phyloP scores from a whole-genome alignment of 2,888 invertebrate genomes.

The Pseudococcus viburni region DNA sequence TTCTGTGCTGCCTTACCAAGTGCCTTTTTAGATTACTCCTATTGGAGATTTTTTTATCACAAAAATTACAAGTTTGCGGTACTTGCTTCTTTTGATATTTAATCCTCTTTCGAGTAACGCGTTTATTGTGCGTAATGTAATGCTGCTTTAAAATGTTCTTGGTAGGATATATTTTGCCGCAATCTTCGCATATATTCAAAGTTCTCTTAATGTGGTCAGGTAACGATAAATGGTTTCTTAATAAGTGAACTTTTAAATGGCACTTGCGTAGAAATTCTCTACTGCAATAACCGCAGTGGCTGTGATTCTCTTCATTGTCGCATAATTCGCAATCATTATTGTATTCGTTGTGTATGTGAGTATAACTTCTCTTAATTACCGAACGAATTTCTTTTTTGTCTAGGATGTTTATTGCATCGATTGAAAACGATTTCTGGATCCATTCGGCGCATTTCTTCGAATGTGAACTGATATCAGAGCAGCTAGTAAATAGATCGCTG shows the following conservation, averaged over 20 bases:
- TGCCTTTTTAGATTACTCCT: conserved; percentile 60
- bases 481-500: too few relatives aligned
- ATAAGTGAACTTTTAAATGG: conserved; percentile 9
- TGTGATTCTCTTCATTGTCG: background rate
- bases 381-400: too few relatives aligned
- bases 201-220: background rate
- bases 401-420: too few relatives aligned
- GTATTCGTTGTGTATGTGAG: too few relatives aligned
- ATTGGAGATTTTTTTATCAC: conserved; percentile 47
- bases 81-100: background rate
- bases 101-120: background rate
- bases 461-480: too few relatives aligned
- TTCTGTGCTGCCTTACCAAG: conserved; percentile 19
- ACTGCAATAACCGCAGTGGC: conserved; percentile 27
- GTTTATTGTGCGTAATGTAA: background rate
- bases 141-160: background rate
- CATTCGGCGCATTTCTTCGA: too few relatives aligned
- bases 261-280: background rate
- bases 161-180: background rate
- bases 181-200: conserved; percentile 25
- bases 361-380: too few relatives aligned
- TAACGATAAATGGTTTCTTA: background rate
- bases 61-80: conserved; percentile 37
- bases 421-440: too few relatives aligned
- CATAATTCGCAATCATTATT: too few relatives aligned